Evolutionary conservation across 2,113 vertebrate genomes (phyloP).

Genomic region (Turnix velox): DNA sequence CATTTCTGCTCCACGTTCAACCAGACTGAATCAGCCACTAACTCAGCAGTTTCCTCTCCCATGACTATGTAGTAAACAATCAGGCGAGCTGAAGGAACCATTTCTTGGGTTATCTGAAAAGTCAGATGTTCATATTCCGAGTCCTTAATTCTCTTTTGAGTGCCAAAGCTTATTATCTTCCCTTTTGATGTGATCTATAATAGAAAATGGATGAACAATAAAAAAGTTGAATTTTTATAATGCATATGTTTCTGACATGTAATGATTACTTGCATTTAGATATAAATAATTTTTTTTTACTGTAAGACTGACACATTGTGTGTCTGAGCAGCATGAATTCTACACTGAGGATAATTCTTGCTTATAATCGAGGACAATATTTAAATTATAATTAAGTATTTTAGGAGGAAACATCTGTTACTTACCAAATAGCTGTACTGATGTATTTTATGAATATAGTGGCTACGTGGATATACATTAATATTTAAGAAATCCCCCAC

Average conservation of each 20-base stretch:
- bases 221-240: neutral
- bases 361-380: neutral
- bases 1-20: slow-evolving; percentile 84
- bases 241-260: neutral
- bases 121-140: slow-evolving; percentile 72
- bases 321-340: neutral
- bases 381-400: neutral
- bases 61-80: slow-evolving; percentile 87
- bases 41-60: slow-evolving; percentile 79
- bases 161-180: slow-evolving; percentile 77
- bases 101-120: slow-evolving; percentile 78
- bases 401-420: neutral
- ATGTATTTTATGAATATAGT: slow-evolving; percentile 72
- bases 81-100: slow-evolving; percentile 89
- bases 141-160: slow-evolving; percentile 20
- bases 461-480: slow-evolving; percentile 75
- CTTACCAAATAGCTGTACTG: slow-evolving; percentile 88
- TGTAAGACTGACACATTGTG: neutral
- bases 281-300: neutral
- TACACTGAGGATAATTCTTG: neutral
- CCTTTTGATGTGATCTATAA: slow-evolving; percentile 81
- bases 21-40: slow-evolving; percentile 92
- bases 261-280: neutral
- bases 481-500: slow-evolving; percentile 73
- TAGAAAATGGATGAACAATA: neutral